Percentiles rank a stretch among this genome's conserved stretches.
Conservation (phyloP, 2,888 invertebrate genomes). For the Deroplatys truncata region DNA sequence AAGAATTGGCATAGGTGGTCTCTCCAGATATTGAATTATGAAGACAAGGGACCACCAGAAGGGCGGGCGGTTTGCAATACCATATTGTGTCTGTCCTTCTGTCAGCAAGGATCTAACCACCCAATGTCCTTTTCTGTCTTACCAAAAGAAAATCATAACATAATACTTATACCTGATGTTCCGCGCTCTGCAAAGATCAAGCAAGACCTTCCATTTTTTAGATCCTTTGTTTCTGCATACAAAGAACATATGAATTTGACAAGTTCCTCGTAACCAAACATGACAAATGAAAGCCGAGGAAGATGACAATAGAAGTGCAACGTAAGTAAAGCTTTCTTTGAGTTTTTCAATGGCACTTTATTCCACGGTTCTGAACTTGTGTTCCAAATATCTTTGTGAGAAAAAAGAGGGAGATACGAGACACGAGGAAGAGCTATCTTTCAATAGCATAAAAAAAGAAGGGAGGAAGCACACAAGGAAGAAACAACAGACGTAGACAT, state of each 20-base stretch:
- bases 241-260: neutral
- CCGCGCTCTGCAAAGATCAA: neutral
- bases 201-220: neutral
- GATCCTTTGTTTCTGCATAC: neutral
- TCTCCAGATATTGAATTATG: conserved; percentile 20
- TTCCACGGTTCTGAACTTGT: neutral
- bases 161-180: neutral
- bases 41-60: conserved; percentile 2
- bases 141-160: neutral
- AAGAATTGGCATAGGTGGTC: conserved; percentile 11
- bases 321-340: neutral
- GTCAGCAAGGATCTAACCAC: neutral
- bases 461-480: neutral
- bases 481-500: neutral
- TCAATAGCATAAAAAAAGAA: neutral
- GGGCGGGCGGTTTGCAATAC: neutral
- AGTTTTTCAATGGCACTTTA: neutral
- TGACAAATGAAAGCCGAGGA: neutral
- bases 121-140: neutral
- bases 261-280: neutral
- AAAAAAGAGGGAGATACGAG: neutral
- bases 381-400: neutral
- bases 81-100: neutral
- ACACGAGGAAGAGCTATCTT: neutral
- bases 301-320: neutral